phyloP scores from a whole-genome alignment of 2,888 invertebrate genomes.

The Drosophila melanosoma region DNA sequence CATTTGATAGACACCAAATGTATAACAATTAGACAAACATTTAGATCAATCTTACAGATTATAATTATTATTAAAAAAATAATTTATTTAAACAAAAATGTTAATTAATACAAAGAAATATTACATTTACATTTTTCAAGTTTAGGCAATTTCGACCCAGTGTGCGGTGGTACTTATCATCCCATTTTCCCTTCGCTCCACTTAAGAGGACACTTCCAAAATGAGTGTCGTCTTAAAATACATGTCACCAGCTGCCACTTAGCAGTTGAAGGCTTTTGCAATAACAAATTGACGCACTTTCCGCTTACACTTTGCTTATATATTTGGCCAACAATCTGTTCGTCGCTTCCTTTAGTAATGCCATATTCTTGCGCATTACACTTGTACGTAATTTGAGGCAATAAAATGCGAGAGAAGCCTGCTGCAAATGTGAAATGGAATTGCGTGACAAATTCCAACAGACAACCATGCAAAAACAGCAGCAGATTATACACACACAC shows the following conservation, averaged over 20 bases:
- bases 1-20: not conserved
- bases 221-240: not conserved
- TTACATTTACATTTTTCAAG: not conserved
- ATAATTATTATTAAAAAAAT: not conserved
- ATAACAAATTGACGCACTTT: constrained; percentile 26
- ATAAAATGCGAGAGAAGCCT: constrained; percentile 26
- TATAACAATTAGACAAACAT: not conserved
- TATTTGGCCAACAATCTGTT: constrained; percentile 12
- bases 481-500: too few relatives aligned
- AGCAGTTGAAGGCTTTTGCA: constrained; percentile 1
- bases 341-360: not conserved
- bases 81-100: not conserved
- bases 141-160: not conserved
- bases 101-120: not conserved
- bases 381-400: constrained; percentile 11
- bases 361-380: constrained; percentile 5
- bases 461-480: constrained; percentile 3
- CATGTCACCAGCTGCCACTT: constrained; percentile 5
- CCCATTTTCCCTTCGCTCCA: not conserved
- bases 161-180: not conserved
- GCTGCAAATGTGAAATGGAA: constrained; percentile 41
- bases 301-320: constrained; percentile 6
- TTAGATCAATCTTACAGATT: not conserved
- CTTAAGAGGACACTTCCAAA: not conserved
- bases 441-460: constrained; percentile 51